Evolutionary conservation across 2,113 vertebrate species (phyloP).

Genomic region (Aegotheles bennettii): DNA sequence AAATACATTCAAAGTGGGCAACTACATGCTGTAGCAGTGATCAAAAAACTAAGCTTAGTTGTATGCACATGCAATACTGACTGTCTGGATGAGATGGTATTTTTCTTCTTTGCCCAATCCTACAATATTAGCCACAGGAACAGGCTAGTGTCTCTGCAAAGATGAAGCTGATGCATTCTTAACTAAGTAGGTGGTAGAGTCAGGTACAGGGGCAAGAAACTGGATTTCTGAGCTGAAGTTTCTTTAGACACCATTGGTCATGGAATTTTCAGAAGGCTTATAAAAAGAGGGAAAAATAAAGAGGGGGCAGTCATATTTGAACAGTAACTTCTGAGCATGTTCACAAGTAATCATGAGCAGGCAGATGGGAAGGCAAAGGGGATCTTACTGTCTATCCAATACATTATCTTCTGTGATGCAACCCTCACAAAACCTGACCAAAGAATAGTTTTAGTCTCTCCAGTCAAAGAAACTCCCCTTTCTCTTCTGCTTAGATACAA

Average conservation of each 20-base stretch:
- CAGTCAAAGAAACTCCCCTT: background rate
- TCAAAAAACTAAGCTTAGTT: background rate
- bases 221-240: background rate
- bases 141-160: background rate
- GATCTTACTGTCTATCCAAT: background rate
- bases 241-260: background rate
- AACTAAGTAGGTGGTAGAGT: background rate
- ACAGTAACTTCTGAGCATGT: background rate
- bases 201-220: background rate
- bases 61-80: background rate
- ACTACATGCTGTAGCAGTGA: background rate
- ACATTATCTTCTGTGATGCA: background rate
- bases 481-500: background rate
- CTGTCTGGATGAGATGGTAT: background rate
- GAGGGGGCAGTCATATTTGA: background rate
- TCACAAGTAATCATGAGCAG: background rate
- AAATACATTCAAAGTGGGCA: background rate
- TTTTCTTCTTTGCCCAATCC: background rate
- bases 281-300: background rate
- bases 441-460: background rate
- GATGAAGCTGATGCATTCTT: background rate
- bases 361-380: background rate
- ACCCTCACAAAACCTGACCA: background rate
- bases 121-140: background rate
- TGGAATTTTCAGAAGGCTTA: background rate